Base-by-base conservation (phyloP, 2,888 invertebrate genomes). In the Lagria hirta region DNA sequence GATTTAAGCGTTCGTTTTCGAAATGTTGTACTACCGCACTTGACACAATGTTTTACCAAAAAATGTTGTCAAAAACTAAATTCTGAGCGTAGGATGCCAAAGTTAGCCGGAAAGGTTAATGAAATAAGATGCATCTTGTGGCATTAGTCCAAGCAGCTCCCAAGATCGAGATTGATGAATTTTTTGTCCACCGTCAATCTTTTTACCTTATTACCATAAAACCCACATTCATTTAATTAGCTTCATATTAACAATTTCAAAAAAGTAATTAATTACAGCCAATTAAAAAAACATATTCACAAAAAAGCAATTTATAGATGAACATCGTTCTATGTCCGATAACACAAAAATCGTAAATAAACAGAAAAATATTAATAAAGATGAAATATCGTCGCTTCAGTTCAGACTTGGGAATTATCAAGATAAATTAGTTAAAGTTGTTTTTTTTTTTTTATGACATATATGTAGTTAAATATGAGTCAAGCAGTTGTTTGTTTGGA, bases 371-470 rank as follows among this genome's bases (percentile, higher is more conserved):
- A 41, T 32, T 33, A 41, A 41, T 41, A 41, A 41, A 41, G 33
- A 41, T 41, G 41, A 41, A 41, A 41, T 41, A 41, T 41, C 12
- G 32, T 41, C 33, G 33, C 41, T 33, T 32, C 33, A 27, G 33
- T 30, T 23, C 30, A 24, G 27, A 41, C 18, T 27, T 18, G 26
- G 22, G 33, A 61, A 61, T 61, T 61, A 61, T 58, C 54, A 59
- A 57, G 58, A 58, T 57, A 61, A 61, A 63, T 63, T 60, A 62
- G 60, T 60, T 60, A 60, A 59, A 60, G 60, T 57, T 61, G 61
- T 62, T 60, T 57, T n/a, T n/a, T n/a, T n/a, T n/a, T n/a, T 59
- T 61, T 35, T 26, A 16, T 16, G 26, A 35, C 35, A 20, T 35
- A 35, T 35, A 35, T 35, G 35, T 35, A 35, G 62, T 63, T 63